Conservation (phyloP, 2,113 vertebrate species). For the Nannospalax galili region DNA sequence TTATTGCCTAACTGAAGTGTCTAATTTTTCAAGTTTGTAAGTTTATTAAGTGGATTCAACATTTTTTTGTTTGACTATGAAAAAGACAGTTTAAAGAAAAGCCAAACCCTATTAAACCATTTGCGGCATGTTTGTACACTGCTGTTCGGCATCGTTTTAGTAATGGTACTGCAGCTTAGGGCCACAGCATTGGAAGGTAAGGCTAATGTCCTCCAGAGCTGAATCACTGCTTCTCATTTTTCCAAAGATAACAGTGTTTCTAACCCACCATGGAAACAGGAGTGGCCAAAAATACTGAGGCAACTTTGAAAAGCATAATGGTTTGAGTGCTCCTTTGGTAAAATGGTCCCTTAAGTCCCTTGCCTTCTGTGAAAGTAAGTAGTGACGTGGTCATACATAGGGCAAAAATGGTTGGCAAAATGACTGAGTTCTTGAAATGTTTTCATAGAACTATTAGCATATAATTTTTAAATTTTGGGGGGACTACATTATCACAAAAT, state of each 20-base stretch:
- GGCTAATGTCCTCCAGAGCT: not conserved
- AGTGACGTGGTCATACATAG: not conserved
- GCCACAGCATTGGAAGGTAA: too few species aligned
- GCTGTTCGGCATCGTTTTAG: not conserved
- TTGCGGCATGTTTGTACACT: constrained; percentile 69
- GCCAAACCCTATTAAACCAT: constrained; percentile 84
- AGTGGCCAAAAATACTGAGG: not conserved
- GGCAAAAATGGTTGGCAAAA: not conserved
- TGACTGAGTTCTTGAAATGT: constrained; percentile 55
- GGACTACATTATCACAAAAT: constrained; percentile 94
- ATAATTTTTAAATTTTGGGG: constrained; percentile 90
- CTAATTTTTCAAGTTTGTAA: constrained; percentile 89
- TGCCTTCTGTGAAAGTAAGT: not conserved
- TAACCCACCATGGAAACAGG: not conserved
- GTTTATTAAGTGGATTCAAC: constrained; percentile 86
- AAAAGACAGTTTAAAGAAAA: constrained; percentile 80
- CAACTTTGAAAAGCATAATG: not conserved
- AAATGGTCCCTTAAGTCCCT: not conserved
- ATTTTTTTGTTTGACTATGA: constrained; percentile 79
- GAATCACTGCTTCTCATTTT: not conserved
- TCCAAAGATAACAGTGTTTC: not conserved
- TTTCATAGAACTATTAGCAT: constrained; percentile 76
- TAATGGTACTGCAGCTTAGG: not conserved
- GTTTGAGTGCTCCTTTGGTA: not conserved
- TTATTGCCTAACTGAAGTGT: constrained; percentile 85